These are phyloP conservation scores for Takifugu bimaculatus DNA, from an alignment of 2,113 vertebrate species.

Conservation along the genomic window DNA sequence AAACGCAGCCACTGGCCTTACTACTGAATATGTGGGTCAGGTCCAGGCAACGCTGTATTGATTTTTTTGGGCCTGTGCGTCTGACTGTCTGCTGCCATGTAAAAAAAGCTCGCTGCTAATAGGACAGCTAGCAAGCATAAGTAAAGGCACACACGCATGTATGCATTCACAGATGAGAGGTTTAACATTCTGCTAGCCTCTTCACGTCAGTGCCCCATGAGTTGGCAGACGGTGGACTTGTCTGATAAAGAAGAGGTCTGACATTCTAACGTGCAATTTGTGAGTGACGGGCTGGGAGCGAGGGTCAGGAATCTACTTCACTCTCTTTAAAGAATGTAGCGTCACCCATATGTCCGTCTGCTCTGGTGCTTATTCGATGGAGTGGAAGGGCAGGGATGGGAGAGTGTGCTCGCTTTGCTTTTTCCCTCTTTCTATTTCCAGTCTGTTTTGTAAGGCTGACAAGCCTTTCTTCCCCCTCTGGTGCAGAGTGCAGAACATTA, in stretches of 20 bases:
- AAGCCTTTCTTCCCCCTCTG: conserved; percentile 2
- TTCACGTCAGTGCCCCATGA: conserved; percentile 56
- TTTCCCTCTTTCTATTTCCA: conserved; percentile 46
- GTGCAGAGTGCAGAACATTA: too few relatives aligned
- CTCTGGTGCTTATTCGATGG: conserved; percentile 60
- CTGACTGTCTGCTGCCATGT: conserved; percentile 57
- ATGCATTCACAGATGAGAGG: conserved; percentile 31
- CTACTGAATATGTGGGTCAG: conserved; percentile 74
- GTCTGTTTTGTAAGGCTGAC: conserved; percentile 50
- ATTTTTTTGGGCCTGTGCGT: conserved; percentile 65
- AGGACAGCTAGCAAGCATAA: conserved; percentile 39
- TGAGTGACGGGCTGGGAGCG: conserved; percentile 57
- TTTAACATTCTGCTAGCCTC: conserved; percentile 52
- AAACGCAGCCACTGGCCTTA: conserved; percentile 45
- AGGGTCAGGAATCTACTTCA: conserved; percentile 62
- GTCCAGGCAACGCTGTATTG: conserved; percentile 74
- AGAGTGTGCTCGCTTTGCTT: conserved; percentile 47
- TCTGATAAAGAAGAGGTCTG: conserved; percentile 71
- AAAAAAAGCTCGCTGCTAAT: conserved; percentile 54
- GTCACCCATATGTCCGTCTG: conserved; percentile 72
- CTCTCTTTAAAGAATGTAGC: conserved; percentile 70
- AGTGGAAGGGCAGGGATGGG: conserved; percentile 66
- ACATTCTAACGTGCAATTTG: conserved; percentile 72
- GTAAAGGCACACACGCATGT: conserved; percentile 12
- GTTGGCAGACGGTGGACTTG: conserved; percentile 69